These are phyloP conservation scores for Meghimatium bilineatum DNA, from an alignment of 2,888 invertebrate genomes.

Conservation along the genomic window DNA sequence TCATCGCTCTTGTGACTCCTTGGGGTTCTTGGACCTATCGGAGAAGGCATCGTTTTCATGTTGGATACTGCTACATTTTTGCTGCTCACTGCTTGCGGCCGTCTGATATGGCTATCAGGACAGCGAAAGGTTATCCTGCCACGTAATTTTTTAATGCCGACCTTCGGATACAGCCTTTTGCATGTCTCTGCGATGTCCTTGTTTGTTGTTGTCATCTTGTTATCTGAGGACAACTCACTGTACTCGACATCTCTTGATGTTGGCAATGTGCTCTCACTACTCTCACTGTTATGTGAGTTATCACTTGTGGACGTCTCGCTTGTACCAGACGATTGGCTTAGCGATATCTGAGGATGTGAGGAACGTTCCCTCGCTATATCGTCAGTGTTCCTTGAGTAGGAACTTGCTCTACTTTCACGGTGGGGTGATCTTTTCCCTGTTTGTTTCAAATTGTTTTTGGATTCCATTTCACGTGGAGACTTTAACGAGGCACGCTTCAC, in stretches of 20 bases:
- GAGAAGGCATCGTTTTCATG: constrained; percentile 7
- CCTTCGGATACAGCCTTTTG: not conserved
- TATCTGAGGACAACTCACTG: not conserved
- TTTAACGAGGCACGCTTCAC: not conserved
- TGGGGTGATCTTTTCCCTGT: not conserved
- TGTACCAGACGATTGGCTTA: not conserved
- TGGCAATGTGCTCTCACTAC: not conserved
- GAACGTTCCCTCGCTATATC: not conserved
- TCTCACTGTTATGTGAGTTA: not conserved
- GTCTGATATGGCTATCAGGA: not conserved
- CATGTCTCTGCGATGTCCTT: not conserved
- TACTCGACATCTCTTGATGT: not conserved
- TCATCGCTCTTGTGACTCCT: not conserved
- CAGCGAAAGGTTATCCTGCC: constrained; percentile 13
- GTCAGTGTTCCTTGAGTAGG: not conserved
- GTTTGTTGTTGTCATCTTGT: not conserved
- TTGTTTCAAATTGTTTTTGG: not conserved
- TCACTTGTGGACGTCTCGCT: constrained; percentile 3
- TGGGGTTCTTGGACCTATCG: not conserved
- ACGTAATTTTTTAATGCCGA: not conserved
- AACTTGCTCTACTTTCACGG: no score
- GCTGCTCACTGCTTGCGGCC: not conserved
- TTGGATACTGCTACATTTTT: constrained; percentile 14
- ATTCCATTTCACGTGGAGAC: not conserved
- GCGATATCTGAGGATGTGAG: no score